phyloP scores from a whole-genome alignment of 2,888 invertebrate species.

The Dimorphilus gyrociliatus region DNA sequence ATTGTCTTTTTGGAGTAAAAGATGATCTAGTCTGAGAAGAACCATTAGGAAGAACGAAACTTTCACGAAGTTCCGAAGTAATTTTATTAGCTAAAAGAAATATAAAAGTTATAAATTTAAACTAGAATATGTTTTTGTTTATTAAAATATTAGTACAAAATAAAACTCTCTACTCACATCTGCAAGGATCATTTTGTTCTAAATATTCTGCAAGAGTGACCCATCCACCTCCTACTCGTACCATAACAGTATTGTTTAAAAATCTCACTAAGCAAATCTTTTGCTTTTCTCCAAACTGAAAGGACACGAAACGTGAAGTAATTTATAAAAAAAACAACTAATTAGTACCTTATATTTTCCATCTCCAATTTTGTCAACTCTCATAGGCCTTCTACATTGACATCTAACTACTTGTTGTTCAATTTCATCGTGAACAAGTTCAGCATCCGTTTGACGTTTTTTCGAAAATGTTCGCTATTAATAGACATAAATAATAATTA shows the following conservation, averaged over 20 bases:
- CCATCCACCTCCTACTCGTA: slow-evolving; percentile 98
- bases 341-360: slow-evolving; percentile 33
- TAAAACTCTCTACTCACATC: too few relatives aligned
- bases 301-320: too few relatives aligned
- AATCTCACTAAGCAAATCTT: slow-evolving; percentile 70
- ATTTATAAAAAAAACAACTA: too few relatives aligned
- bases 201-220: slow-evolving; percentile 95
- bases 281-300: slow-evolving; percentile 29
- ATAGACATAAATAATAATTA: slow-evolving; percentile 1
- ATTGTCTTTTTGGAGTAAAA: too few relatives aligned
- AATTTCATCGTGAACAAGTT: slow-evolving; percentile 34
- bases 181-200: slow-evolving; percentile 94
- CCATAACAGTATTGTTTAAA: slow-evolving; percentile 95
- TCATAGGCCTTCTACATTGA: slow-evolving; percentile 29
- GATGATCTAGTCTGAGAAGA: too few relatives aligned
- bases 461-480: slow-evolving; percentile 6
- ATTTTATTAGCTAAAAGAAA: too few relatives aligned
- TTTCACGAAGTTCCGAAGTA: too few relatives aligned
- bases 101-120: too few relatives aligned
- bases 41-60: too few relatives aligned
- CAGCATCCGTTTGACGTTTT: slow-evolving; percentile 18
- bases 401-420: slow-evolving; percentile 33
- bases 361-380: slow-evolving; percentile 25
- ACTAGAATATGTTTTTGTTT: too few relatives aligned
- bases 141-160: too few relatives aligned